Evolutionary conservation across 2,797 vertebrate genomes (phyloP), one percentile per base, ranked within the genome.

Genomic region (Hydrolagus colliei): DNA sequence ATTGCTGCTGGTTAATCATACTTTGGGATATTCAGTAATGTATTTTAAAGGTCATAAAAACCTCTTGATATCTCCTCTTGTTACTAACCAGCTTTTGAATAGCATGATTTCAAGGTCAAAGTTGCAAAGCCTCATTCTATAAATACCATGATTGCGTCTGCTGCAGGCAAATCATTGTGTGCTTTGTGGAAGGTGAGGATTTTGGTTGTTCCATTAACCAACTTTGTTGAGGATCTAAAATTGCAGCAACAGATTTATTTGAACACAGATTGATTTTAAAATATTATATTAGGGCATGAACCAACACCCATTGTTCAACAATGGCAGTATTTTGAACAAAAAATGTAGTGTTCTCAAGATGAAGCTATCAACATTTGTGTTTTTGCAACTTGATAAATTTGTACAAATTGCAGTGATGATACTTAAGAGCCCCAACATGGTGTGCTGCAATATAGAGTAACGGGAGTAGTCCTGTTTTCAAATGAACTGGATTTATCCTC

Each of bases 101-200:
- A 41, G 41, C 63, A 41, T 71, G 9, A 84, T 84, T 41, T 68
- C 79, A 84, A 84, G 65, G 79, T 84, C 27, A 84, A 41, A 84
- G 79, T 3, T 84, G 16, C 32, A 71, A 41, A 41, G 79, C 65
- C 41, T 84, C 20, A 18, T 71, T 84, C 79, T 71, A 84, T 84
- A 67, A 84, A 84, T 84, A 84, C 79, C 65, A 68, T n/a, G 9
- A 41, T 84, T 68, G 32, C 32, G 10, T 84, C 65, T 41, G 79
- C 65, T 41, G 16, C 79, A 84, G 65, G 79, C 79, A 71, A 84
- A 84, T 84, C 63, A 71, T 71, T 84, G 65, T 76, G 41, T 71
- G 79, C 67, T 27, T 68, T 71, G 22, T 84, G 41, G 71, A 76
- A 71, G 22, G 22, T 65, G 63, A 82, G 35, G 65, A 84, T 84